Conservation (phyloP, 2,113 vertebrate species). For the Corythornis cristatus region DNA sequence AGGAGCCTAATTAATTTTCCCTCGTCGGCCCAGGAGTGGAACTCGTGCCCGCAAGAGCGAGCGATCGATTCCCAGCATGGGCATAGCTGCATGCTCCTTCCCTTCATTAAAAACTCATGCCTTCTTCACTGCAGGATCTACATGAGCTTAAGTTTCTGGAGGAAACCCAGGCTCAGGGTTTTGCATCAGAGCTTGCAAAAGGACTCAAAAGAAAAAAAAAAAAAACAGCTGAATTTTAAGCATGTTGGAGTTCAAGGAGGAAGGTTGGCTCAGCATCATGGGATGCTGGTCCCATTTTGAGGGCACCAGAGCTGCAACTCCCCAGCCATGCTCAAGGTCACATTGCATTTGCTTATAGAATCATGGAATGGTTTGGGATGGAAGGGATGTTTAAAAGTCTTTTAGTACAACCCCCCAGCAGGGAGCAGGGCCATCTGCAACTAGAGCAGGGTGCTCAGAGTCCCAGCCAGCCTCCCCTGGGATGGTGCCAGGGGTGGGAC, state of each 20-base stretch:
- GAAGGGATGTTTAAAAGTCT: accelerated
- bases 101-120: neutral
- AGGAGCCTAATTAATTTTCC: neutral
- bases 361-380: neutral
- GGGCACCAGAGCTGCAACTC: neutral
- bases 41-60: neutral
- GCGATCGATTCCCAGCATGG: accelerated
- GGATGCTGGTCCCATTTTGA: accelerated
- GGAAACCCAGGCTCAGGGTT: neutral
- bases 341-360: accelerated
- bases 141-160: neutral
- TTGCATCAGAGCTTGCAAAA: neutral
- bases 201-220: neutral
- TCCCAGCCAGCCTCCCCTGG: accelerated
- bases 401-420: accelerated
- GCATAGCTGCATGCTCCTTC: accelerated
- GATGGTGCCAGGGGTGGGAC: neutral
- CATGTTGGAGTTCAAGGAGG: neutral
- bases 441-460: accelerated
- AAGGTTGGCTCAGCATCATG: neutral
- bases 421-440: neutral
- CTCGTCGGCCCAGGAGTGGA: neutral
- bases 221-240: neutral
- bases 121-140: neutral
- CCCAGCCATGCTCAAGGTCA: accelerated